Conservation (phyloP, 2,888 invertebrate genomes). For the Synergus gifuensis region DNA sequence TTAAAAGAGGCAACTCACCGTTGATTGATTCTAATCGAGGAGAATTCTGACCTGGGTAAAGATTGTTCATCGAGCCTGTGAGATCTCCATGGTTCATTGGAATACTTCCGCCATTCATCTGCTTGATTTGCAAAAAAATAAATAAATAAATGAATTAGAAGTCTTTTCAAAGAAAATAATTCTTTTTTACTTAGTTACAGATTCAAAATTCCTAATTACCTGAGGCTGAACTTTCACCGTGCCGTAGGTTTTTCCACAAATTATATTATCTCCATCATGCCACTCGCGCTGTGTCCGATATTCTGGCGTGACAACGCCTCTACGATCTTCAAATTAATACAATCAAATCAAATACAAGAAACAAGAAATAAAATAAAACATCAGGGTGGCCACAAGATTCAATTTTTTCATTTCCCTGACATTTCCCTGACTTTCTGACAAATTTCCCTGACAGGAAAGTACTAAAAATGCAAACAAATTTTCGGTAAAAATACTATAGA, state of each 20-base stretch:
- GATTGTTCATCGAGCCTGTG: slow-evolving; percentile 74
- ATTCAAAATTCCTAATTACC: slow-evolving; percentile 60
- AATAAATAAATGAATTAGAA: neutral
- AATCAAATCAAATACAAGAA: neutral
- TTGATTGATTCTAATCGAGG: slow-evolving; percentile 73
- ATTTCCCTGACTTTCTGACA: too few species aligned
- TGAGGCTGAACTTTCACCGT: slow-evolving; percentile 78
- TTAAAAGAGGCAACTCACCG: slow-evolving; percentile 74
- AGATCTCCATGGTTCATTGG: slow-evolving; percentile 68
- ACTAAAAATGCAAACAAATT: too few species aligned
- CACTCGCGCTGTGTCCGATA: slow-evolving; percentile 82
- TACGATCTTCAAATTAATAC: slow-evolving; percentile 78
- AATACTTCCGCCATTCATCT: slow-evolving; percentile 47
- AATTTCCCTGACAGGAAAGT: too few species aligned
- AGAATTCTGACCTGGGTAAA: slow-evolving; percentile 67
- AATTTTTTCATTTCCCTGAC: too few species aligned
- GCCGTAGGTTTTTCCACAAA: slow-evolving; percentile 81
- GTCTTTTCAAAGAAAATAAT: too few species aligned
- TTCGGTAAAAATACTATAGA: too few species aligned
- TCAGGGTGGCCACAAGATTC: too few species aligned
- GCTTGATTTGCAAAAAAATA: neutral
- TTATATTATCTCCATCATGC: slow-evolving; percentile 79
- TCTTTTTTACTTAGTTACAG: neutral
- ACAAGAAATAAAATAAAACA: too few species aligned
- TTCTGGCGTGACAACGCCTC: slow-evolving; percentile 86